phyloP scores from a whole-genome alignment of 1,140 invertebrate genomes.

The Anastatus disparis region DNA sequence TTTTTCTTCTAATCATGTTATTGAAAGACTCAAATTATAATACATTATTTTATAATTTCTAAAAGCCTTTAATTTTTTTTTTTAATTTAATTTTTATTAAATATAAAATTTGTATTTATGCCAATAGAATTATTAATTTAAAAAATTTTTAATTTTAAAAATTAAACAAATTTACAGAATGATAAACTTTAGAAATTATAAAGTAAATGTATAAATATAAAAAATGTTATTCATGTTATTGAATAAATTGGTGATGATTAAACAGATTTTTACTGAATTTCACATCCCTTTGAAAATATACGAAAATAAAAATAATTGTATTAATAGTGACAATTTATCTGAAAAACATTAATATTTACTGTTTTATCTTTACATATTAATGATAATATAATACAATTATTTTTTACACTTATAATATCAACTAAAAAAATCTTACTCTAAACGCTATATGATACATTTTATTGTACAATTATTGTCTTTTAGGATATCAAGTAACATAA shows the following conservation, averaged over 20 bases:
- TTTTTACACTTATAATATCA: slow-evolving; percentile 16
- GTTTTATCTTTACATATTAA: background rate
- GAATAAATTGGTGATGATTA: background rate
- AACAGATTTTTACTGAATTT: slow-evolving; percentile 8
- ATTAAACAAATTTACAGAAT: background rate
- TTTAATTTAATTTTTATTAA: too few relatives aligned
- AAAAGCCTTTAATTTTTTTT: background rate
- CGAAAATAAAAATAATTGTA: slow-evolving; percentile 19
- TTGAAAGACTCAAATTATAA: background rate
- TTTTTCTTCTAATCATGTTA: too few relatives aligned
- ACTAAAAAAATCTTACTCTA: background rate
- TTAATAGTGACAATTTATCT: background rate
- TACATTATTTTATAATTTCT: background rate
- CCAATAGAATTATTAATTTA: background rate
- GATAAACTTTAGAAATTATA: background rate
- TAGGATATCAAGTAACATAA: slow-evolving; percentile 9
- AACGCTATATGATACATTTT: background rate
- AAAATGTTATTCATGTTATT: background rate
- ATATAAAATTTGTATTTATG: too few relatives aligned
- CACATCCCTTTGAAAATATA: slow-evolving; percentile 27
- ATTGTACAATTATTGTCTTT: slow-evolving; percentile 21
- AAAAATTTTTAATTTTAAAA: background rate
- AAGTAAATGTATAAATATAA: background rate
- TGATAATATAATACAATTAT: slow-evolving; percentile 26
- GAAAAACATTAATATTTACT: background rate